phyloP scores from a whole-genome alignment of 2,797 vertebrate species.

The Thalassophryne amazonica region DNA sequence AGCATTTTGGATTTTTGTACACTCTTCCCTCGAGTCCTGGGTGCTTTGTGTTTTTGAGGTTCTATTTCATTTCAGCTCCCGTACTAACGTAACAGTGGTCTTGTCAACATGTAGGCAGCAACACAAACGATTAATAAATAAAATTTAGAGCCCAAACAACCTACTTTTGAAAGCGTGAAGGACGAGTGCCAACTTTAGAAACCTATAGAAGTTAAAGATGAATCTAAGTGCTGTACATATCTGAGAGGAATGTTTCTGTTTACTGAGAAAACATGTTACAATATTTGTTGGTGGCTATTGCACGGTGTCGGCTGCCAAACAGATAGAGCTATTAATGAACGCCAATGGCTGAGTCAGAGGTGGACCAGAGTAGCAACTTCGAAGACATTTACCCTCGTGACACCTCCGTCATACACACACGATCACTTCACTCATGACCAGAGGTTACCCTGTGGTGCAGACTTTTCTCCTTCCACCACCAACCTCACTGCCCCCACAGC shows the following conservation, averaged over 20 bases:
- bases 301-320: slow-evolving; percentile 21
- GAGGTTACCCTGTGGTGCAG: slow-evolving; percentile 29
- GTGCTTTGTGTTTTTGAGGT: too few species aligned
- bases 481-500: slow-evolving; percentile 38
- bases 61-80: too few species aligned
- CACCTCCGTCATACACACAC: slow-evolving; percentile 41
- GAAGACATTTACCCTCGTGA: slow-evolving; percentile 35
- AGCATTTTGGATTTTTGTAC: too few species aligned
- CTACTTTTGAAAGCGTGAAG: background rate
- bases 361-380: slow-evolving; percentile 22
- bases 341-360: slow-evolving; percentile 43
- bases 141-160: background rate
- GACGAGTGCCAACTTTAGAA: slow-evolving; percentile 12
- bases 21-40: too few species aligned
- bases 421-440: slow-evolving; percentile 43
- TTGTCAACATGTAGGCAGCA: slow-evolving; percentile 27
- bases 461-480: slow-evolving; percentile 25
- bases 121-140: slow-evolving; percentile 37
- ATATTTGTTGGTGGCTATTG: slow-evolving; percentile 44
- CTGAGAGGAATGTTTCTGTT: slow-evolving; percentile 29
- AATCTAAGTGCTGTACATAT: slow-evolving; percentile 9
- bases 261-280: slow-evolving; percentile 52
- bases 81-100: too few species aligned
- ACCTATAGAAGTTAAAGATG: slow-evolving; percentile 4
- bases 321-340: slow-evolving; percentile 10